These are phyloP conservation scores for Aphodius sticticus DNA, from an alignment of 2,888 invertebrate genomes.

Conservation along the genomic window DNA sequence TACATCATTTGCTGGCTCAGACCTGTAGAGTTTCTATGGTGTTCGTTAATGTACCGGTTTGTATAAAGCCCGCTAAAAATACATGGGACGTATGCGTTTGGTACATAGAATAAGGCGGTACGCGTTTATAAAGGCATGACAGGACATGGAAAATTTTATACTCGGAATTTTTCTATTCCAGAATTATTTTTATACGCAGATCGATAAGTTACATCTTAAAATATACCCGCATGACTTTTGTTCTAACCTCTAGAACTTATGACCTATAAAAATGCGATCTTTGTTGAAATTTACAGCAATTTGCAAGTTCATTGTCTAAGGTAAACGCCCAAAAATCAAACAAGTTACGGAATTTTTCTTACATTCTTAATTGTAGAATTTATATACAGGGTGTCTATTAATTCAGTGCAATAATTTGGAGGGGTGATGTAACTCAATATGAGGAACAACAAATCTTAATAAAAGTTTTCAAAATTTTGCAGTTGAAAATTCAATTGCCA, in stretches of 20 bases:
- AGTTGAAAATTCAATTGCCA: too few relatives aligned
- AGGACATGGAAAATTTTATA: background rate
- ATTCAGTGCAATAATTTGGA: too few relatives aligned
- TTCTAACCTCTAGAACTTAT: conserved; percentile 9
- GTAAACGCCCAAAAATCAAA: background rate
- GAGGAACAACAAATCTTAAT: too few relatives aligned
- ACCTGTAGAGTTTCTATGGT: background rate
- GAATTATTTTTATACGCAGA: background rate
- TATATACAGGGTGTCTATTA: too few relatives aligned
- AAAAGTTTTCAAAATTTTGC: too few relatives aligned
- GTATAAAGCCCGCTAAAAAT: background rate
- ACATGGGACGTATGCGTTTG: background rate
- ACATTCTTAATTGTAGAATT: too few relatives aligned
- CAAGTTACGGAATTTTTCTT: background rate
- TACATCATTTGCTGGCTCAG: background rate
- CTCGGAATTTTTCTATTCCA: background rate
- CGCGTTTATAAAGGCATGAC: background rate
- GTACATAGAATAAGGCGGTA: background rate
- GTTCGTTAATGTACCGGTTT: background rate
- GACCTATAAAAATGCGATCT: background rate
- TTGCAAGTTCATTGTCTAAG: too few relatives aligned
- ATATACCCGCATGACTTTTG: too few relatives aligned
- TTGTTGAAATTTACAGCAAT: background rate
- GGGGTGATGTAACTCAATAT: too few relatives aligned
- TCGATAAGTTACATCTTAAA: background rate